Evolutionary conservation across 2,113 vertebrate genomes (phyloP), one percentile per base, ranked within the genome.

Genomic region (Sapayoa aenigma): DNA sequence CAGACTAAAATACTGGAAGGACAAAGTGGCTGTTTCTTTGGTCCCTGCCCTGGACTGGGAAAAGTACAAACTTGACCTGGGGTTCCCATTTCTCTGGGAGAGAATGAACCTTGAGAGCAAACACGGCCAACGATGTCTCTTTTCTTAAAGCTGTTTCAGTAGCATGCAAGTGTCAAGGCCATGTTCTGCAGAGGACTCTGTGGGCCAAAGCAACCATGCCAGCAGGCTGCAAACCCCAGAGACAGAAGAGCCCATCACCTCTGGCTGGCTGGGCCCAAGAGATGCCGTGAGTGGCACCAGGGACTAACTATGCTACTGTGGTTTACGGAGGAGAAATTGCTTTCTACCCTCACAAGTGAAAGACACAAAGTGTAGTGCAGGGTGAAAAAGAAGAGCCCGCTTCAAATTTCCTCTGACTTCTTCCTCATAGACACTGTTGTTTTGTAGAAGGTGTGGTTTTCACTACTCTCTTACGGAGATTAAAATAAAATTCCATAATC

Each of bases 111-210:
- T 55, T 21, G 53, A 69, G 27, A 42, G 22, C 28, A 69, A 50
- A 31, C 13, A 15, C 1, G 4, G 14, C 5, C 50, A 27, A 1
- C 0, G 1, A 22, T 8, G 21, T 11, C 46, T 62, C 44, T 66
- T 27, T 35, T 39, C 31, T 11, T 28, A 23, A 14, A 72, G 63
- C 10, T 49, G 62, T 35, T 90, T 5, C 73, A 91, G 55, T 30
- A 81, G 33, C 1, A 3, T 6, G 8, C 4, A 13, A 56, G 31
- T 1, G 23, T 27, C 6, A 4, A 73, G 67, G 24, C 30, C 5
- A 1, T 14, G 39, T 0, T 4, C 59, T 66, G 35, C n/a, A 6
- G 9, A 11, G 37, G 12, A 27, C 14, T 2, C 11, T 0, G 1
- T 5, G 25, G 9, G 24, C 14, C 56, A 46, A 47, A 73, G 59